Evolutionary conservation across 92 coral and sea anemone genomes (phyloP), one percentile per base, ranked within the genome.

Genomic region (Epizoanthus ramosus): DNA sequence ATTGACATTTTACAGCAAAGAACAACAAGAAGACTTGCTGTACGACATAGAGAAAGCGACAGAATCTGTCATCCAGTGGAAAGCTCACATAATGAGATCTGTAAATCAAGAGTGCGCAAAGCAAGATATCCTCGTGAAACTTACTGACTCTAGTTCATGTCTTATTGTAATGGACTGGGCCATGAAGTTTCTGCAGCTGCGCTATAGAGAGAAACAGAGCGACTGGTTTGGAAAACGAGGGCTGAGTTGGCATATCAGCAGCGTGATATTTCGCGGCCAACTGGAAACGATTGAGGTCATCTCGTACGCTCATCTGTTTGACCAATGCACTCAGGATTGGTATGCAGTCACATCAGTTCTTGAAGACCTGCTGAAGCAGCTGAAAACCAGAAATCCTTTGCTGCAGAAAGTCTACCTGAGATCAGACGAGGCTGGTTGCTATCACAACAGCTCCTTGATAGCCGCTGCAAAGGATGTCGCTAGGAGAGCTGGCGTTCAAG

Each of bases 401-500:
- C 64, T 58, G 0, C 64, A 58, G 64, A 58, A 19, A 58, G 64
- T 58, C 2, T 58, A 58, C 21, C 64, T 58, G 21, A 58, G 64
- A 19, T 58, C 64, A 19, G 64, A 58, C 21, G 64, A 58, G 21
- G 64, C 64, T 58, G 64, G 64, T 28, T 92, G 93, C 50, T 92
- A 90, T 68, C 94, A 88, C 66, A 92, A 90, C 58, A 93, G 81
- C 86, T 83, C 80, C 70, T 71, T 90, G 87, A 82, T 93, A 47
- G 88, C 88, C 52, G 90, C 91, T 60, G 75, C 80, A 8, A 84
- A 86, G 47, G 97, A 93, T 84, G 71, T 93, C 57, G 87, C 84
- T 63, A 43, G 72, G 64, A 73, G 90, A 72, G 89, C 71, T 93
- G 90, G 75, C 80, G 90, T 84, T 90, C 61, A 87, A 90, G 91